Conservation (phyloP, 2,113 vertebrate species). For the Calidris pugnax region DNA sequence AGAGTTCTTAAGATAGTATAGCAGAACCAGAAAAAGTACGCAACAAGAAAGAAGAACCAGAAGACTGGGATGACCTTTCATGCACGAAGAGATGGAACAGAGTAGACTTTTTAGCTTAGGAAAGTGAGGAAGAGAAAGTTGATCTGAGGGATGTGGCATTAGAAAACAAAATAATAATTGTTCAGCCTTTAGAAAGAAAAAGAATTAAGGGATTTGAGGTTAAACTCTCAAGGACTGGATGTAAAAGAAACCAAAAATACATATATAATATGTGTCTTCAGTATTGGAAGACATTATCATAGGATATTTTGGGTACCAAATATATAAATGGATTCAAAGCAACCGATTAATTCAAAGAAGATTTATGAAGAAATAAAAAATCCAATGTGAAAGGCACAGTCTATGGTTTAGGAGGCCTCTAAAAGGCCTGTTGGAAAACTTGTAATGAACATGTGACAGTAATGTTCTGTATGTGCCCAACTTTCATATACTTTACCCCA, state of each 20-base stretch:
- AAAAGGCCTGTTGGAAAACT: background rate
- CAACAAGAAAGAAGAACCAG: background rate
- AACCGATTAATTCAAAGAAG: background rate
- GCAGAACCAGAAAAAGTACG: background rate
- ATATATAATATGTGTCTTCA: background rate
- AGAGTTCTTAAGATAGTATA: background rate
- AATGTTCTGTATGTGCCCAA: background rate
- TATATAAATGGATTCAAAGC: background rate
- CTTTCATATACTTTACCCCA: background rate
- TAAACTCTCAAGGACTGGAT: background rate
- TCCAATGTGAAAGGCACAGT: background rate
- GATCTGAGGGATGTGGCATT: background rate
- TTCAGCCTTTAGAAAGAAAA: background rate
- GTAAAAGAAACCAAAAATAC: background rate
- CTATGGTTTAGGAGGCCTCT: background rate
- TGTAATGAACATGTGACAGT: no score
- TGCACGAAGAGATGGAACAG: background rate
- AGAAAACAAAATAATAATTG: background rate
- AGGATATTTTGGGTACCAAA: background rate
- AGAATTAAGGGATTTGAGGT: background rate
- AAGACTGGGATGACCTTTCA: background rate
- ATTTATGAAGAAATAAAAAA: background rate
- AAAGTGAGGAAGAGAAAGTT: background rate
- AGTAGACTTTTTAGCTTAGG: background rate
- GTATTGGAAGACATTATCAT: background rate